Evolutionary conservation across 2,888 invertebrate species (phyloP).

Genomic region (Euclidia mi): DNA sequence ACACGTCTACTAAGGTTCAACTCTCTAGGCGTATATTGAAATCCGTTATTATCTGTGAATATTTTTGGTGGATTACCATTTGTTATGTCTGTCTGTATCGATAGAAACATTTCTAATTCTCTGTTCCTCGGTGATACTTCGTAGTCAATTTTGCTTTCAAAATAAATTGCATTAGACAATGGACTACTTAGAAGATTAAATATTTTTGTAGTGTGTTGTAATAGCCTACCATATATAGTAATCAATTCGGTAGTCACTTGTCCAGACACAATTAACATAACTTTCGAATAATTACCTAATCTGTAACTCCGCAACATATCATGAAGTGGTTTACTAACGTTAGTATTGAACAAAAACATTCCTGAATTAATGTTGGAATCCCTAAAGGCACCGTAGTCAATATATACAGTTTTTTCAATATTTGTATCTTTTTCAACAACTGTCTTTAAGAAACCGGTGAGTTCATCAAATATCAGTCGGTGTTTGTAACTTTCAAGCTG

Average conservation of each 20-base stretch:
- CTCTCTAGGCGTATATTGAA: constrained; percentile 94
- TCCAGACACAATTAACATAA: constrained; percentile 95
- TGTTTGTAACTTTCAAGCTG: constrained; percentile 95
- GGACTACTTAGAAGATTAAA: constrained; percentile 92
- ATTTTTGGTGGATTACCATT: constrained; percentile 95
- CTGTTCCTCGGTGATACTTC: constrained; percentile 95
- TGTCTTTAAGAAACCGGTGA: constrained; percentile 94
- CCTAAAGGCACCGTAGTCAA: constrained; percentile 96
- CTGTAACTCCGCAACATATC: constrained; percentile 93
- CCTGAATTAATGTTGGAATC: constrained; percentile 97
- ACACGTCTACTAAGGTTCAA: constrained; percentile 94
- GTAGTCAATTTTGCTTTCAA: constrained; percentile 95
- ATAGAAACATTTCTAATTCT: constrained; percentile 97
- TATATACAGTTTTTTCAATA: constrained; percentile 65
- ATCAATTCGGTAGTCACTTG: constrained; percentile 95
- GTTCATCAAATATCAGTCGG: constrained; percentile 94
- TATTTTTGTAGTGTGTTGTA: constrained; percentile 94
- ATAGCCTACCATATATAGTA: constrained; percentile 93
- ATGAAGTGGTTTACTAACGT: constrained; percentile 94
- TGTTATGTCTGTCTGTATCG: constrained; percentile 95
- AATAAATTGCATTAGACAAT: constrained; percentile 92
- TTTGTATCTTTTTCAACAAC: constrained; percentile 91
- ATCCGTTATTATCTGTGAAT: constrained; percentile 97
- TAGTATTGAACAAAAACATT: constrained; percentile 98
- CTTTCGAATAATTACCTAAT: constrained; percentile 87